phyloP scores from a whole-genome alignment of 2,888 invertebrate species.

The Anagyrus pseudococci region DNA sequence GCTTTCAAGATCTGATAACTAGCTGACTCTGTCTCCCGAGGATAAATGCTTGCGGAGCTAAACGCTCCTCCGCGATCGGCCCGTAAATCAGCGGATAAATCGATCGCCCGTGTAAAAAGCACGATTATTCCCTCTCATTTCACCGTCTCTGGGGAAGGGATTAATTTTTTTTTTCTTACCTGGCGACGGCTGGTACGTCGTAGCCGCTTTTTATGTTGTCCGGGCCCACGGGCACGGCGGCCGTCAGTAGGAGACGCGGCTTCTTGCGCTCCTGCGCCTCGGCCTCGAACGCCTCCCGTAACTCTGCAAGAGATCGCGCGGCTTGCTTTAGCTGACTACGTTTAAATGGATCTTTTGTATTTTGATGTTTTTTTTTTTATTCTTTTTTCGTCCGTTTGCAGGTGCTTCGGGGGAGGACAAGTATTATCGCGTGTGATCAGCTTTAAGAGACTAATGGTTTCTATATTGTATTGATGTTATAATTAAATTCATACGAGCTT shows the following conservation, averaged over 20 bases:
- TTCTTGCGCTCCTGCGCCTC: constrained; percentile 91
- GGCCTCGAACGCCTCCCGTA: constrained; percentile 91
- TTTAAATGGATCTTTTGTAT: too few species aligned
- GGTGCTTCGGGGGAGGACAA: too few species aligned
- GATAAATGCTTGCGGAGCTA: too few species aligned
- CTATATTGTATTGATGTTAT: too few species aligned
- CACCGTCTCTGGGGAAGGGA: background rate
- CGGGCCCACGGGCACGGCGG: constrained; percentile 92
- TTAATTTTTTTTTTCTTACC: constrained; percentile 59
- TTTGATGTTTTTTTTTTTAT: too few species aligned
- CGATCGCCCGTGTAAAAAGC: background rate
- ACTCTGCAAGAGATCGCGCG: constrained; percentile 67
- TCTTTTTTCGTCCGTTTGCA: too few species aligned
- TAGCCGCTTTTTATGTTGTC: constrained; percentile 91
- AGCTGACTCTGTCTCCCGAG: too few species aligned
- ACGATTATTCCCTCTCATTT: background rate
- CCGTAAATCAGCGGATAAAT: background rate
- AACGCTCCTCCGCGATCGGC: too few species aligned
- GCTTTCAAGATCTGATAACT: too few species aligned
- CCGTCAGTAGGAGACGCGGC: constrained; percentile 81
- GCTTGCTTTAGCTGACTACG: background rate
- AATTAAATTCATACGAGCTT: too few species aligned
- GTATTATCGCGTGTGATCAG: too few species aligned
- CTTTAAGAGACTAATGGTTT: too few species aligned
- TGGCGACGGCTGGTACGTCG: constrained; percentile 90